Base-by-base conservation (phyloP, 2,888 invertebrate species). In the Ectropis crepuscularia region DNA sequence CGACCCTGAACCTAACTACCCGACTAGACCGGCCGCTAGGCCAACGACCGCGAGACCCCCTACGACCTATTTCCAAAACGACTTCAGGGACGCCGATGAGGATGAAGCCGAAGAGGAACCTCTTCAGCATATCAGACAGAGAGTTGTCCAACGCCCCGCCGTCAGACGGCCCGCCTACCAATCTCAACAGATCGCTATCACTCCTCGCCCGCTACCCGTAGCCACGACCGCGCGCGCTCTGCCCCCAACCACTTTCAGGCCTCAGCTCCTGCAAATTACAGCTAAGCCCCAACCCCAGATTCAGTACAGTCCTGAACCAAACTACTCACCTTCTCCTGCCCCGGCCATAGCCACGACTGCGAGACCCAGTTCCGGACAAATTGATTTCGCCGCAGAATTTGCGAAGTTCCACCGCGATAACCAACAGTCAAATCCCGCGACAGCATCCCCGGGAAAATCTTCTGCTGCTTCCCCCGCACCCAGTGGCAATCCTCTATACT, bases 361-460 rank as follows among this genome's bases (percentile, higher is more conserved):
- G 28, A 77, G 83, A 53, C 78, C 87, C 28, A 80, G 85, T 63
- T 83, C 87, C 6, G 89, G 81, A 59, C 90, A 87, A 68, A 94
- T 94, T 42, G 95, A 96, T 83, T 96, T 96, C 70, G 96, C 96
- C 63, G 95, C 95, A 43, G 96, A 96, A 85, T 95, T 96, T 76
- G 96, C 96, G 67, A 95, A 94, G 77, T 95, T 95, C 94, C 95
- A 95, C 79, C 92, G 95, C 42, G 95, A 95, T 50, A 95, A 95
- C 80, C 94, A 94, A 77, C 83, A 90, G 66, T 94, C 94, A 60
- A 94, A 90, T 58, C 87, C 82, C 0, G 81, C 87, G 6, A 79
- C 78, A 7, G 80, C 85, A n/a, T 83, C 79, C 59, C 81, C 88
- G 11, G 81, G 90, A 0, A 92, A 90, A 72, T 75, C 87, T 45